Evolutionary conservation across 1,140 invertebrate genomes (phyloP).

Genomic region (Linepithema humile): DNA sequence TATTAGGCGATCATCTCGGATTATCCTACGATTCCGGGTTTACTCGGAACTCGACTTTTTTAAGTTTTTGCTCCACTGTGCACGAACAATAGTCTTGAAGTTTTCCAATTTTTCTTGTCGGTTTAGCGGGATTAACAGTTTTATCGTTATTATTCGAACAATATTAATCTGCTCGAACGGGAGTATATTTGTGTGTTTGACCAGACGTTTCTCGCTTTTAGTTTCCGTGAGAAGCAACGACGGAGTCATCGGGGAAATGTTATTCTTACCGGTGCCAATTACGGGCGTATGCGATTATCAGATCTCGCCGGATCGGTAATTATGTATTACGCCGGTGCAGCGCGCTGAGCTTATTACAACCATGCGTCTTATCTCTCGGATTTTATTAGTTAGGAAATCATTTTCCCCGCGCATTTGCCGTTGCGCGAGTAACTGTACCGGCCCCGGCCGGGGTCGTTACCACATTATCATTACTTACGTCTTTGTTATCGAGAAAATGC

Average conservation of each 20-base stretch:
- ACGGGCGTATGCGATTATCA: constrained; percentile 43
- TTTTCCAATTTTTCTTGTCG: not conserved
- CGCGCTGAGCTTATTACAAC: constrained; percentile 30
- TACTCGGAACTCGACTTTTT: constrained; percentile 80
- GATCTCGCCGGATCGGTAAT: constrained; percentile 56
- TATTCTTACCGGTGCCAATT: constrained; percentile 54
- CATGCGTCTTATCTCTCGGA: constrained; percentile 41
- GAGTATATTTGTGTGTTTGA: too few relatives aligned
- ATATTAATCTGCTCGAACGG: too few relatives aligned
- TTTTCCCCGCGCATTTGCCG: constrained; percentile 1
- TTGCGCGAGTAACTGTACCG: constrained; percentile 63
- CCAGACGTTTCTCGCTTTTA: not conserved
- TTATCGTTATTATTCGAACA: too few relatives aligned
- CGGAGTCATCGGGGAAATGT: constrained; percentile 18
- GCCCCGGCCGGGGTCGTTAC: constrained; percentile 28
- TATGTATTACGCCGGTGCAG: constrained; percentile 49
- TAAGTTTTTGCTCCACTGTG: constrained; percentile 76
- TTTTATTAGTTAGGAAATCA: constrained; percentile 67
- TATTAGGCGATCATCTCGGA: constrained; percentile 84
- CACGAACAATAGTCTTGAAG: not conserved
- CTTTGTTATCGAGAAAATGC: constrained; percentile 72
- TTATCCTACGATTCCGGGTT: constrained; percentile 79
- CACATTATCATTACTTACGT: constrained; percentile 67
- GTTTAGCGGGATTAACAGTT: not conserved
- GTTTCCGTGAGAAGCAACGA: constrained; percentile 4